Evolutionary conservation across 2,888 invertebrate genomes (phyloP).

Genomic region (Cordilura impudica): DNA sequence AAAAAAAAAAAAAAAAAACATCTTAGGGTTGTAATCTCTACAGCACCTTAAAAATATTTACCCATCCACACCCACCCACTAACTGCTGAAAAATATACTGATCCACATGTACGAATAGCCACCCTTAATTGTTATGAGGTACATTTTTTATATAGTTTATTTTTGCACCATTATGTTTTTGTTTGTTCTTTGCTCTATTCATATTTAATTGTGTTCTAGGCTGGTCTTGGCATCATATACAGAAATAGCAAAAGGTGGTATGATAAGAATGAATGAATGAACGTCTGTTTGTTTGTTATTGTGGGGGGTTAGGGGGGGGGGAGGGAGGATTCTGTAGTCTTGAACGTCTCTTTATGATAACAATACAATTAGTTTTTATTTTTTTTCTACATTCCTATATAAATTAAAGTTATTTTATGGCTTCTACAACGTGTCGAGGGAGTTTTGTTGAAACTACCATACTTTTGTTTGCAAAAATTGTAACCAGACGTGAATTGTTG

Average conservation of each 20-base stretch:
- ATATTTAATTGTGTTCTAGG: slow-evolving; percentile 2
- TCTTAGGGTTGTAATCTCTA: neutral
- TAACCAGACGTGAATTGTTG: neutral
- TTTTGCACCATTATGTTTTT: neutral
- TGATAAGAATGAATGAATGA: neutral
- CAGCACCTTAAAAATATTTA: neutral
- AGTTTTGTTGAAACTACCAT: slow-evolving; percentile 65
- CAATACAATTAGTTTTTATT: neutral
- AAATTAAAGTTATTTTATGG: neutral
- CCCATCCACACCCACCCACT: neutral
- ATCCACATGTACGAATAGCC: too few species aligned
- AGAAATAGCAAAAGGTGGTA: neutral
- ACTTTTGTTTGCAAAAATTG: slow-evolving; percentile 63
- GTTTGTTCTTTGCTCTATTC: neutral
- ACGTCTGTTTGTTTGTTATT: too few species aligned
- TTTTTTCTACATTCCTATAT: neutral
- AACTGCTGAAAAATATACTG: too few species aligned
- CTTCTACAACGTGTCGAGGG: neutral
- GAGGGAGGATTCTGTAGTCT: neutral
- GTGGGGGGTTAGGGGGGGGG: neutral
- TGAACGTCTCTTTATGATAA: neutral
- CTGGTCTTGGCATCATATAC: slow-evolving; percentile 8
- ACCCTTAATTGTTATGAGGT: neutral
- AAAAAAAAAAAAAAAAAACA: neutral
- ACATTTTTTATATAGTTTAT: too few species aligned